phyloP scores from a whole-genome alignment of 2,113 vertebrate genomes.

The Variabilichromis moorii region DNA sequence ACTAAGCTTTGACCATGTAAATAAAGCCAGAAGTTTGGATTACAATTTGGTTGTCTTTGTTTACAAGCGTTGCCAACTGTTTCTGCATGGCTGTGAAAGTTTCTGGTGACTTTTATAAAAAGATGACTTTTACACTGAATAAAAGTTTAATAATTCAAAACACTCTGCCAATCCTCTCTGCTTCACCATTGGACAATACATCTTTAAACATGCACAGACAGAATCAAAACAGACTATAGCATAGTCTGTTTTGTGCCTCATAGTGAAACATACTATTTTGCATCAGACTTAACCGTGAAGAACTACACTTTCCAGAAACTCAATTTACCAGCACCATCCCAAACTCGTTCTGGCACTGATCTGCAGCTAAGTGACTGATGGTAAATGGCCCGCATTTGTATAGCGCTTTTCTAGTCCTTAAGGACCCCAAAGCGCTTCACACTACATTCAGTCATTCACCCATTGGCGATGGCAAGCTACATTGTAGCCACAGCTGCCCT shows the following conservation, averaged over 20 bases:
- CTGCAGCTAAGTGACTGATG: background rate
- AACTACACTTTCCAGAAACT: background rate
- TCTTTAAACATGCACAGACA: background rate
- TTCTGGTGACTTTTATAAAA: slow-evolving; percentile 88
- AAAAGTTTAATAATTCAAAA: slow-evolving; percentile 52
- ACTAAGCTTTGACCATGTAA: slow-evolving; percentile 85
- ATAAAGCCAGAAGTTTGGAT: slow-evolving; percentile 85
- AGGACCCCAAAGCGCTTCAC: too few relatives aligned
- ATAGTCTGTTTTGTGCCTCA: background rate
- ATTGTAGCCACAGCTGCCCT: too few relatives aligned
- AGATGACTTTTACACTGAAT: slow-evolving; percentile 98
- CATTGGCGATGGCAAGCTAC: too few relatives aligned
- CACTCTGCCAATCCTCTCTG: background rate
- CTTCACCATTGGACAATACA: background rate
- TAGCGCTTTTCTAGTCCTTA: too few relatives aligned
- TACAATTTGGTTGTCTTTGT: slow-evolving; percentile 78
- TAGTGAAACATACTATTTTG: background rate
- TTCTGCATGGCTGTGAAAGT: slow-evolving; percentile 95
- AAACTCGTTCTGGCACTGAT: background rate
- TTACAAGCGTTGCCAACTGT: slow-evolving; percentile 69
- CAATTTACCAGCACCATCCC: background rate
- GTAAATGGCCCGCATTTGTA: too few relatives aligned
- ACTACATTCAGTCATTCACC: too few relatives aligned
- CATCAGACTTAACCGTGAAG: background rate
- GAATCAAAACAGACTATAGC: background rate